Base-by-base conservation (phyloP, 2,797 vertebrate genomes). In the Parotocinclus haroldoi region DNA sequence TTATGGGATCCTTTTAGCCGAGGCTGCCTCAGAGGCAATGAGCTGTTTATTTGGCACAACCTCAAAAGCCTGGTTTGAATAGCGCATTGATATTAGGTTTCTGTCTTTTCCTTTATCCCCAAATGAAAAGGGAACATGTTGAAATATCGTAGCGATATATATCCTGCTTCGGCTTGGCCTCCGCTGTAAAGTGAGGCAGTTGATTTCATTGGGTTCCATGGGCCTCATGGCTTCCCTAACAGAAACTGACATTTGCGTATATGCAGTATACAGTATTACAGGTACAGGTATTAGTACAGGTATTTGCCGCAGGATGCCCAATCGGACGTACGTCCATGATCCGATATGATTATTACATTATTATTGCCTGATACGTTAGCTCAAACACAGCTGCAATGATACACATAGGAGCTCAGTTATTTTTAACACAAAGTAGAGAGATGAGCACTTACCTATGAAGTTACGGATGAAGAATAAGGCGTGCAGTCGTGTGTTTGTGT, bases 71-170 rank as follows among this genome's bases (percentile, higher is more conserved):
- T 69, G 60, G 18, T 63, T 63, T 73, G 72, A 72, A 78, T 76
- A 74, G 77, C 66, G 59, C 76, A 66, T 78, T 78, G 27, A 60
- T 73, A 80, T 75, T 58, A 66, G 66, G 49, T 79, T 79, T 80
- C 75, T 61, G 27, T 69, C 81, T 27, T 37, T 63, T 69, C 81
- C 27, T 37, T 37, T 76, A 65, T 63, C 44, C 44, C 64, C 63
- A 58, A 10, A 58, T n/a, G 44, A 14, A 50, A 44, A 44, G 10
- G 16, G 17, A 69, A 18, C 37, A 17, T 7, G 53, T 44, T 52
- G 48, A 49, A 51, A 50, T 51, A 13, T 7, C 53, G 14, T 13
- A 14, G 53, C 53, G 45, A 11, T 56, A 14, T 56, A 14, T 38
- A 52, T 71, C 48, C 12, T 36, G 14, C 57, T 54, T 16, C n/a